Percentiles rank a stretch among this genome's conserved stretches.
phyloP scores from a whole-genome alignment of 2,888 invertebrate species.

The Margaritifera margaritifera region DNA sequence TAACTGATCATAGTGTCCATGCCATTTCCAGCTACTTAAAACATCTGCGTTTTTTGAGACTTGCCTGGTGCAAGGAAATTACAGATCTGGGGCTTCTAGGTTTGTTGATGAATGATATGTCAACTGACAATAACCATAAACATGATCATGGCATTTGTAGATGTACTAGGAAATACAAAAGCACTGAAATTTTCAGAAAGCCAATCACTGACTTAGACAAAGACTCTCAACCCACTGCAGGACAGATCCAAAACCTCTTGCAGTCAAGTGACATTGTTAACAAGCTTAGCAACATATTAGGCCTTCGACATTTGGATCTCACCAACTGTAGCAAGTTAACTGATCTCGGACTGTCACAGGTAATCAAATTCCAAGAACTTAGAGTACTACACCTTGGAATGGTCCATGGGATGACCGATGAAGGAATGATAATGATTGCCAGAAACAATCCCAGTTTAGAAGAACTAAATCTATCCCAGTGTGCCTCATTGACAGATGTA shows the following conservation, averaged over 20 bases:
- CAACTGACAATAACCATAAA: constrained; percentile 35
- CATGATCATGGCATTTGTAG: constrained; percentile 48
- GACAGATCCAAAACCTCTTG: constrained; percentile 17
- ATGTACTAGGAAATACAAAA: constrained; percentile 47
- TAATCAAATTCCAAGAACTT: constrained; percentile 81
- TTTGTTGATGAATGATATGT: constrained; percentile 22
- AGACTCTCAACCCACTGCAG: background rate
- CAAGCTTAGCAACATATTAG: constrained; percentile 52
- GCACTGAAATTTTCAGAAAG: constrained; percentile 57
- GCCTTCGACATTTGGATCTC: constrained; percentile 79
- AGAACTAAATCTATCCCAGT: constrained; percentile 79
- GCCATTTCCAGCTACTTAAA: constrained; percentile 80
- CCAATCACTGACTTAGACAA: constrained; percentile 33
- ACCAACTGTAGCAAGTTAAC: constrained; percentile 82
- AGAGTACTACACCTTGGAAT: constrained; percentile 79
- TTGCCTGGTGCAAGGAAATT: constrained; percentile 81
- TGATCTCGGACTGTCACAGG: constrained; percentile 82
- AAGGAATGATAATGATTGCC: constrained; percentile 79
- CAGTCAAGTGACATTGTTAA: constrained; percentile 28
- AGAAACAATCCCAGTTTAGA: constrained; percentile 82
- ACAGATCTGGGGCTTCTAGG: constrained; percentile 82
- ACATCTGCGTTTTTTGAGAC: constrained; percentile 77
- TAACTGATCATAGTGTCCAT: constrained; percentile 81
- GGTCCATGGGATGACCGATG: constrained; percentile 81
- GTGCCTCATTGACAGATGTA: constrained; percentile 81